Percentiles rank a stretch among this genome's conserved stretches.
Conservation (phyloP, 2,797 vertebrate species). For the Myotis daubentonii region DNA sequence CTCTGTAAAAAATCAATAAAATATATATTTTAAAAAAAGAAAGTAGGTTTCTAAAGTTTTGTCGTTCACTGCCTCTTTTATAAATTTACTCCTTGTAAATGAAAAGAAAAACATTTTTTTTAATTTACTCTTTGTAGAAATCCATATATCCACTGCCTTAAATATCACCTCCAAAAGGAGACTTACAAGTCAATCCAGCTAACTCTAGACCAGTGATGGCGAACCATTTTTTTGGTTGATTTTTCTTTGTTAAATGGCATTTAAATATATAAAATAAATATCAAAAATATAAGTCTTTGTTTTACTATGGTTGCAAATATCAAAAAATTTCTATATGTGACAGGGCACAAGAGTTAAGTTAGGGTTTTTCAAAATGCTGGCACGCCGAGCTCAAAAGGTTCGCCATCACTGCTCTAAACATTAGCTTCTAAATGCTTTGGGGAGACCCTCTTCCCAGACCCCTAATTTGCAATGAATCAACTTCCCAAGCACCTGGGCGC, state of each 20-base stretch:
- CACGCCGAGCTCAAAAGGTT: too few species aligned
- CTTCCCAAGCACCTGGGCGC: background rate
- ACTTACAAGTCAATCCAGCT: background rate
- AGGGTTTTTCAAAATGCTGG: too few species aligned
- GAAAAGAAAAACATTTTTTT: background rate
- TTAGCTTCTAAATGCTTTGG: background rate
- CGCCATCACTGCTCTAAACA: background rate
- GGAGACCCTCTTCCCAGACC: background rate
- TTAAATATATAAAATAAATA: too few species aligned
- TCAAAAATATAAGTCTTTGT: too few species aligned
- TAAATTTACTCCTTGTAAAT: background rate
- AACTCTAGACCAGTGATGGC: background rate
- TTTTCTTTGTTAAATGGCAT: too few species aligned
- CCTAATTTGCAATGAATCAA: background rate
- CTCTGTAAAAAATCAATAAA: too few species aligned
- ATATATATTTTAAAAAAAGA: too few species aligned
- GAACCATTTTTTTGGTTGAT: too few species aligned
- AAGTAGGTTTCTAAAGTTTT: background rate
- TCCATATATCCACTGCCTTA: background rate
- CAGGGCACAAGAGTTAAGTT: too few species aligned
- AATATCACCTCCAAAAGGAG: background rate
- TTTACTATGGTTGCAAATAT: too few species aligned
- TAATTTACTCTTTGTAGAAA: background rate
- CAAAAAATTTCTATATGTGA: too few species aligned
- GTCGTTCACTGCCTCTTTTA: background rate